Evolutionary conservation across 2,888 invertebrate genomes (phyloP).

Genomic region (Hirtodrosophila trivittata): DNA sequence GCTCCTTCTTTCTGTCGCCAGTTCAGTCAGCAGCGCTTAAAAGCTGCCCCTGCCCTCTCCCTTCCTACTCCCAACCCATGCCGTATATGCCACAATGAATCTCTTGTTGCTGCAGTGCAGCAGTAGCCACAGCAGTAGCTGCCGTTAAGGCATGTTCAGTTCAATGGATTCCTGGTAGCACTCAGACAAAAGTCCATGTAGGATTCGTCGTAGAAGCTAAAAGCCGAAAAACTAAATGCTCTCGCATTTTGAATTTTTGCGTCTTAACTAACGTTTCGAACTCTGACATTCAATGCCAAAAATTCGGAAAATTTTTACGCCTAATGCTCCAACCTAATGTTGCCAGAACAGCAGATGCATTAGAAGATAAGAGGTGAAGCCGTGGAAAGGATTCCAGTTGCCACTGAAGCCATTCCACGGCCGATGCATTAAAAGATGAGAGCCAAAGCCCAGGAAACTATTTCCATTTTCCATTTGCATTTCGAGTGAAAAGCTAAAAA

Average conservation of each 20-base stretch:
- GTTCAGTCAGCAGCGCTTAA: slow-evolving; percentile 19
- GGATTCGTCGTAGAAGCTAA: slow-evolving; percentile 11
- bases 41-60: no score
- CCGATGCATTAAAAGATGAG: slow-evolving; percentile 60
- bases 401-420: slow-evolving; percentile 24
- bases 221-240: slow-evolving; percentile 38
- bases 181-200: no score
- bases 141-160: slow-evolving; percentile 47
- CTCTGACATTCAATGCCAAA: slow-evolving; percentile 46
- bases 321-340: no score
- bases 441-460: slow-evolving; percentile 39
- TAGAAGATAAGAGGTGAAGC: no score
- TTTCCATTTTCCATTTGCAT: slow-evolving; percentile 58
- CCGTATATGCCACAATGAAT: slow-evolving; percentile 37
- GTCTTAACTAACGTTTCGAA: slow-evolving; percentile 51
- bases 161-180: slow-evolving; percentile 46
- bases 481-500: slow-evolving; percentile 50
- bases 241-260: slow-evolving; percentile 50
- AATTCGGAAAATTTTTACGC: slow-evolving; percentile 12
- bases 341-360: no score
- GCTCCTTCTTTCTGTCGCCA: not conserved
- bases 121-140: slow-evolving; percentile 15
- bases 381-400: slow-evolving; percentile 1
- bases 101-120: slow-evolving; percentile 28
- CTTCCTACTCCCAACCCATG: no score